Evolutionary conservation across 2,888 invertebrate species (phyloP), one percentile per base, ranked within the genome.

Genomic region (Dynastes maya): DNA sequence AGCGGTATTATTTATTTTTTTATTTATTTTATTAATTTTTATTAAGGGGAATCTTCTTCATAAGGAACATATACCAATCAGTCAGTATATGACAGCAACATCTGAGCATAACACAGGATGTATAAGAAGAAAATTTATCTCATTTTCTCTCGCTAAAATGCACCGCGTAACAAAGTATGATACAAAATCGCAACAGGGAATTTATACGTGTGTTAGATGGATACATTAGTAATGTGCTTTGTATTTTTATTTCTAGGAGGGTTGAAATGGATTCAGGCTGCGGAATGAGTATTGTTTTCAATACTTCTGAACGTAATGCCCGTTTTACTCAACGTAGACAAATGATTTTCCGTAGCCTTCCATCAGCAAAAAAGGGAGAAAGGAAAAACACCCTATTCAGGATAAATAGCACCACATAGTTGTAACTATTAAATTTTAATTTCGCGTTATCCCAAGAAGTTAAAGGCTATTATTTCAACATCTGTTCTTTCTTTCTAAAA

Each of bases 181-280:
- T 68, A 11, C 45, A 22, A 49, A 68, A 68, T 68, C 8, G 68
- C 13, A 27, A 53, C 3, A n/a, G 53, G 16, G 29, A 11, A 45
- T 8, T 11, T 9, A 45, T 9, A 8, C 45, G 45, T 11, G 45
- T 45, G 45, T 45, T 45, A 45, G 45, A 45, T 45, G 68, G 49
- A 22, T 49, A 27, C 68, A 68, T 68, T 68, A 68, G 68, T 11
- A 68, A 68, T 37, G 49, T 29, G 49, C 68, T 68, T 68, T 68
- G 68, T 68, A 68, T 68, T 68, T 49, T 49, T 68, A 22, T 68
- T 68, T 45, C 49, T 68, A 27, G 27, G 27, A 49, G 68, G 49
- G 68, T 49, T 45, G 68, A 49, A 68, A 68, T 68, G 49, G 68
- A 68, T 51, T n/a, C 68, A 9, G 49, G 27, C 49, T 68, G 68